A percentile compares a stretch with the other conserved stretches of the same genome.
phyloP scores from a whole-genome alignment of 2,888 invertebrate species.

The Acleris sparsana region DNA sequence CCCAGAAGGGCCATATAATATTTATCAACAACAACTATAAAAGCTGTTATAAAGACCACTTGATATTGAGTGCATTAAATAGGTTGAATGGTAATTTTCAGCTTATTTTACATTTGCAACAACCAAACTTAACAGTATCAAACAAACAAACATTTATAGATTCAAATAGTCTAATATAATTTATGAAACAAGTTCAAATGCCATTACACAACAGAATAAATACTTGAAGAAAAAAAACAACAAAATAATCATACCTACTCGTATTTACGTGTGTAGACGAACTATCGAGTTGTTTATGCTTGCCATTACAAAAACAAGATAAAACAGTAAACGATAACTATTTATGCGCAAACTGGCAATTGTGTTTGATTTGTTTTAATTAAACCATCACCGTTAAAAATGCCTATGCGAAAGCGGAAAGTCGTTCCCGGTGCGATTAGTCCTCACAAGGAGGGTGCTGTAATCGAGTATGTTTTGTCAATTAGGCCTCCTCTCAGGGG shows the following conservation, averaged over 20 bases:
- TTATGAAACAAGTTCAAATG: no score
- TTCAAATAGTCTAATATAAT: no score
- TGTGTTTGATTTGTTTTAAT: neutral
- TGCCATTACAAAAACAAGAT: neutral
- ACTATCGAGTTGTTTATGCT: neutral
- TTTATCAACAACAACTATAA: constrained; percentile 56
- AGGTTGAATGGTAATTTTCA: no score
- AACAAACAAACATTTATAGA: no score
- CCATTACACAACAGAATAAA: no score
- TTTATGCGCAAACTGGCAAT: neutral
- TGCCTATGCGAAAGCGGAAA: constrained; percentile 47
- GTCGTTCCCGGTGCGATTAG: constrained; percentile 51
- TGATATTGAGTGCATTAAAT: constrained; percentile 45
- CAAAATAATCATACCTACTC: neutral
- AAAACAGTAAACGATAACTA: neutral
- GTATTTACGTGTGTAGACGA: neutral
- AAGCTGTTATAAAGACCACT: constrained; percentile 51
- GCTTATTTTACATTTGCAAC: no score
- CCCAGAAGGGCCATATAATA: constrained; percentile 64
- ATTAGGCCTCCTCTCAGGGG: constrained; percentile 66
- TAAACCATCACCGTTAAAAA: constrained; percentile 15
- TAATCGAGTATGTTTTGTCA: constrained; percentile 73
- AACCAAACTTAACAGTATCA: no score
- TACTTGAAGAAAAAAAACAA: no score
- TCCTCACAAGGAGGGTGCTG: constrained; percentile 46